A percentile compares a stretch with the other conserved stretches of the same genome.
Conservation (phyloP, 2,888 invertebrate species). For the Entomobrya proxima region DNA sequence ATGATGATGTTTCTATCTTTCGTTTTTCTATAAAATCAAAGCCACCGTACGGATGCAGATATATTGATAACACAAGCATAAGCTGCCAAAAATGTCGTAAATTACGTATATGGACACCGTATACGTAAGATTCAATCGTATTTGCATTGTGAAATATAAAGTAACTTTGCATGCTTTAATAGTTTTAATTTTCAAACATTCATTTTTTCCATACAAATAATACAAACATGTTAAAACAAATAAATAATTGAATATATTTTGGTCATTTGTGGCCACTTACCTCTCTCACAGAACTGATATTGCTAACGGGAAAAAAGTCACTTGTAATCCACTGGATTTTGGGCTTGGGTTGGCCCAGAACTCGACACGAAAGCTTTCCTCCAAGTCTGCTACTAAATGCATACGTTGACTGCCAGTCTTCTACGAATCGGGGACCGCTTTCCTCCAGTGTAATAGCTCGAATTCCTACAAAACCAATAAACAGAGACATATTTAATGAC, state of each 20-base stretch:
- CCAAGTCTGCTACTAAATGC: conserved; percentile 72
- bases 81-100: too few relatives aligned
- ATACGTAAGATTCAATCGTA: too few relatives aligned
- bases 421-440: conserved; percentile 74
- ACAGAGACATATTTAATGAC: not conserved
- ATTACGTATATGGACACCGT: too few relatives aligned
- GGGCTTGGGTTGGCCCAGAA: conserved; percentile 73
- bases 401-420: conserved; percentile 73
- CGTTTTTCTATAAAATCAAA: too few relatives aligned
- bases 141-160: too few relatives aligned
- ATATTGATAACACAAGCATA: too few relatives aligned
- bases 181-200: too few relatives aligned
- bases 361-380: conserved; percentile 72
- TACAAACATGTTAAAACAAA: too few relatives aligned
- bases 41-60: too few relatives aligned
- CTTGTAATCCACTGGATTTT: conserved; percentile 74
- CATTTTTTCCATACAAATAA: too few relatives aligned
- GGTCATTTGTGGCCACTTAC: conserved; percentile 61
- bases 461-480: conserved; percentile 45
- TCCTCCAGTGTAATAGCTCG: conserved; percentile 73
- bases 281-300: conserved; percentile 73
- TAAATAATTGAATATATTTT: too few relatives aligned
- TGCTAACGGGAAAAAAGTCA: conserved; percentile 73
- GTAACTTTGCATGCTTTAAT: too few relatives aligned
- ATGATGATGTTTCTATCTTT: conserved; percentile 54